These are phyloP conservation scores for Chelon auratus DNA, from an alignment of 2,797 vertebrate genomes.

Conservation along the genomic window DNA sequence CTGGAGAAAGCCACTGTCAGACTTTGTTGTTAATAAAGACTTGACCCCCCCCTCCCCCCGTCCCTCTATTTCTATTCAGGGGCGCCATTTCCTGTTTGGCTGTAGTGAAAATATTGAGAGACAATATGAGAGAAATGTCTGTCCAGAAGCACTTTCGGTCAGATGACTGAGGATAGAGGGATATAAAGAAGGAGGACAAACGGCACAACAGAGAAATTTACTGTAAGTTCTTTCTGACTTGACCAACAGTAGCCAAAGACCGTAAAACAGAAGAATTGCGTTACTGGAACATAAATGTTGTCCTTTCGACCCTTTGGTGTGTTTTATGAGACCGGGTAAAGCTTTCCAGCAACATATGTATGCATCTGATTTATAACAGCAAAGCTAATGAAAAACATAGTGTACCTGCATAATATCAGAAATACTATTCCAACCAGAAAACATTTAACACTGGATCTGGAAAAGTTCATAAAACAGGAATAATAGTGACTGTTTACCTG, in stretches of 20 bases:
- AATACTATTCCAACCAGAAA: constrained; percentile 53
- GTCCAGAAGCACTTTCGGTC: constrained; percentile 46
- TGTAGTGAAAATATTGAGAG: constrained; percentile 60
- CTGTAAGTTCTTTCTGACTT: constrained; percentile 40
- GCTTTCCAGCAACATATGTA: constrained; percentile 40
- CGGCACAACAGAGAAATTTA: constrained; percentile 13
- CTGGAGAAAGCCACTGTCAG: constrained; percentile 58
- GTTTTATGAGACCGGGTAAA: constrained; percentile 46
- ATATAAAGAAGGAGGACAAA: constrained; percentile 8
- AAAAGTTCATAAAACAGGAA: constrained; percentile 21
- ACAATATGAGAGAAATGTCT: constrained; percentile 54
- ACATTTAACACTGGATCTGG: constrained; percentile 29
- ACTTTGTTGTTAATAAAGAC: constrained; percentile 72
- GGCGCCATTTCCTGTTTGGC: constrained; percentile 76
- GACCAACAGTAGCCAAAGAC: constrained; percentile 52
- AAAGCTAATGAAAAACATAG: constrained; percentile 56
- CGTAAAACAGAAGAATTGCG: constrained; percentile 53
- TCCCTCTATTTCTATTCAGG: constrained; percentile 49
- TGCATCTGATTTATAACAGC: constrained; percentile 45
- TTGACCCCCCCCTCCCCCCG: constrained; percentile 7
- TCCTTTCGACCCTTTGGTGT: constrained; percentile 38
- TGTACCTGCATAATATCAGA: constrained; percentile 53
- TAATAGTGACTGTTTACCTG: constrained; percentile 85
- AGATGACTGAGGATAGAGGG: constrained; percentile 9
- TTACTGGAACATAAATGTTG: constrained; percentile 59